Base-by-base conservation (phyloP, 2,113 vertebrate genomes). In the Brevimyrus niger region DNA sequence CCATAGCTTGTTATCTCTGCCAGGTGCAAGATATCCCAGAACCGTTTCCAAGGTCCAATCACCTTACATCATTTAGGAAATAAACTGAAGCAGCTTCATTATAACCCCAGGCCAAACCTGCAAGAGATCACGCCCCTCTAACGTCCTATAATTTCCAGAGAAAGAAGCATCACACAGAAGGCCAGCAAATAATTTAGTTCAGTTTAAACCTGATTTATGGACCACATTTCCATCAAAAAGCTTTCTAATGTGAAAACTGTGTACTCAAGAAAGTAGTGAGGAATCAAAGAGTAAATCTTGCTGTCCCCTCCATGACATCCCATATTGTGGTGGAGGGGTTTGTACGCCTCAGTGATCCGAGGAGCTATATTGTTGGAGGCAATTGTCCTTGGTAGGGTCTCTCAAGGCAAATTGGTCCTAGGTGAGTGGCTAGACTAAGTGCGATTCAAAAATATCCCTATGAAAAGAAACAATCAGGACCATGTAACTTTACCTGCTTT, bases 281-380 rank as follows among this genome's bases (percentile, higher is more conserved):
- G 94, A 95, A 94, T 94, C 94, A 94, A 94, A 94, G 5, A 94
- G 92, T 92, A 94, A 94, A 95, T 95, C 94, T 94, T 93, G 91
- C 91, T 92, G 93, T 94, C 61, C 61, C 23, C 9, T 69, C n/a
- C 9, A 11, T 65, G 58, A 65, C 23, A 65, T 27, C 58, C 58
- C 3, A 69, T 69, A 69, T 69, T 1, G 0, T 13, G 10, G 61
- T 31, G 61, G 61, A 9, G 61, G n/a, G 61, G n/a, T 69, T 31
- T 69, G 27, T 69, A 13, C 0, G 27, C 10, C 1, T 69, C 61
- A 31, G n/a, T 4, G 61, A 31, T 69, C 61, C 61, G 10, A 27
- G 61, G 61, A 69, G 61, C 27, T 69, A 69, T 69, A 27, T 69
- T 11, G 10, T 31, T 11, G 9, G n/a, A 27, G 61, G n/a, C 9